Conservation (phyloP, 2,797 vertebrate species). For the Oreortyx pictus region DNA sequence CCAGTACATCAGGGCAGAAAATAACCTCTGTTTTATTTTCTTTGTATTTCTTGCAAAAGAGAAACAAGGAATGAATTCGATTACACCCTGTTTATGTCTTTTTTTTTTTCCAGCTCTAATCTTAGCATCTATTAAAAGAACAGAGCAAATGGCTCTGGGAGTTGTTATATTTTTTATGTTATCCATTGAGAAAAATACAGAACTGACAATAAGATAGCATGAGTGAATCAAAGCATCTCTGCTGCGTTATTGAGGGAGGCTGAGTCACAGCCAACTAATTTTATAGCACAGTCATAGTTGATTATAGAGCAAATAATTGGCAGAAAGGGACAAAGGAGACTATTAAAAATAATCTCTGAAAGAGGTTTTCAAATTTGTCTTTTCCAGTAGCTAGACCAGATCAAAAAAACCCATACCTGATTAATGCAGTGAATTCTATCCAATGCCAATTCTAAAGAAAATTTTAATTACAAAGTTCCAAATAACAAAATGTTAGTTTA, state of each 20-base stretch:
- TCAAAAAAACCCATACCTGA: neutral
- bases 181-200: constrained; percentile 30
- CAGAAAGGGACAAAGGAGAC: neutral
- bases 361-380: neutral
- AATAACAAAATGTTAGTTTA: neutral
- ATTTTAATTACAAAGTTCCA: neutral
- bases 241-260: constrained; percentile 10
- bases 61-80: constrained; percentile 28
- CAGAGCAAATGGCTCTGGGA: neutral
- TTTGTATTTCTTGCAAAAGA: constrained; percentile 4
- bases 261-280: constrained; percentile 46
- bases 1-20: neutral
- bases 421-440: neutral
- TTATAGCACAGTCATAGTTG: neutral
- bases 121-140: constrained; percentile 37
- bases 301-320: constrained; percentile 46
- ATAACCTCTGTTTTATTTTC: neutral
- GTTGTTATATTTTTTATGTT: neutral
- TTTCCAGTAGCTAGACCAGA: neutral
- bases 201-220: neutral
- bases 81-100: constrained; percentile 23
- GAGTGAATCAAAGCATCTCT: constrained; percentile 14
- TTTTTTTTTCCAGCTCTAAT: constrained; percentile 26
- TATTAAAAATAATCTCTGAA: constrained; percentile 4
- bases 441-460: neutral